Base-by-base conservation (phyloP, 2,888 invertebrate genomes). In the Punctoribates punctum region DNA sequence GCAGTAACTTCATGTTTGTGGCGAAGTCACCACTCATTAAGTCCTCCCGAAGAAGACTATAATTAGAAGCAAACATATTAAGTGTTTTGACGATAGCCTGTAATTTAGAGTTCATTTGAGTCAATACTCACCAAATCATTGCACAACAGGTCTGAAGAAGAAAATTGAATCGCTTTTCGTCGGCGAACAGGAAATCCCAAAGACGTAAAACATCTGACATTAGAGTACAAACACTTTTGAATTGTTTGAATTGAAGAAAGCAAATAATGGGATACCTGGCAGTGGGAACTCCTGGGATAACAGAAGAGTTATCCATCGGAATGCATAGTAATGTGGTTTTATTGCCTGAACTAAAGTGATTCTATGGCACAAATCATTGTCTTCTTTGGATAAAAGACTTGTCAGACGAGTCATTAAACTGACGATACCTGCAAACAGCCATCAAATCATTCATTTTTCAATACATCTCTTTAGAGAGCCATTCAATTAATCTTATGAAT, bases 211-310 rank as follows among this genome's bases (percentile, higher is more conserved):
- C 95, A 85, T 99, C 98, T 60, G 20, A 27, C 11, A 27, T 60
- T 60, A 25, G 60, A 27, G 27, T 60, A 27, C 20, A 27, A 27
- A 20, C 27, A 23, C 27, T n/a, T 54, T 20, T 27, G 15, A 27
- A 15, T 25, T 13, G 25, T 60, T 60, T 60, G 27, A 15, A 60
- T 23, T 4, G 17, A 27, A 9, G 17, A n/a, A 38, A 38, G 48
- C n/a, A 34, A 48, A 27, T 15, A n/a, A 8, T 27, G 15, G 74
- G 76, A 65, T 73, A 85, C 85, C 85, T 74, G 99, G 98, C 80
- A 99, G 86, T 27, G 94, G 92, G 85, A 98, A 98, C 85, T 99
- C 98, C 87, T 99, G 98, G 1, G 96, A 96, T 9, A 99, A 87
- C 74, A 99, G 85, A 57, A 99, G 86, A 0, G 96, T 97, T 78